Conservation (phyloP, 2,888 invertebrate species). For the Archips xylosteana region DNA sequence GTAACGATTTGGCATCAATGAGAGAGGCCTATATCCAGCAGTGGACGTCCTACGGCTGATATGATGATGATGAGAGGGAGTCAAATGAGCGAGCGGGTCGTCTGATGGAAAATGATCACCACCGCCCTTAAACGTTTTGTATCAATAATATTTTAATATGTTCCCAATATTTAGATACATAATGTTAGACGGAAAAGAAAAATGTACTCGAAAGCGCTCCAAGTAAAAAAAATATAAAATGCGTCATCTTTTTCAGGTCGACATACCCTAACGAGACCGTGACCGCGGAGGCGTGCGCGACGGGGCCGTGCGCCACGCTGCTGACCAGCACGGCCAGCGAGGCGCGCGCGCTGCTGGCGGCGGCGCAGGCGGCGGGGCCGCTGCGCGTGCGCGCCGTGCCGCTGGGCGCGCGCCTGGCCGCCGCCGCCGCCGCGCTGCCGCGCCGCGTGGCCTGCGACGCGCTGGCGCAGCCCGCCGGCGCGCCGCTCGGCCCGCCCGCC, state of each 20-base stretch:
- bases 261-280: conserved; percentile 77
- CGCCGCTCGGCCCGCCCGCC: conserved; percentile 64
- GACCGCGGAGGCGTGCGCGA: conserved; percentile 84
- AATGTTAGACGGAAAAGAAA: no score
- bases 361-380: conserved; percentile 33
- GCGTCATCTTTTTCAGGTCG: conserved; percentile 42
- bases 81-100: no score
- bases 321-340: conserved; percentile 60
- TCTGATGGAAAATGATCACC: no score
- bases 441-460: conserved; percentile 55
- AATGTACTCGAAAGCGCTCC: no score
- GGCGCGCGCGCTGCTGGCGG: conserved; percentile 51
- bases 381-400: conserved; percentile 54
- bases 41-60: no score
- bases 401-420: conserved; percentile 46
- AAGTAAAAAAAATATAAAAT: no score
- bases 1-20: no score
- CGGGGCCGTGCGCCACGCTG: conserved; percentile 56
- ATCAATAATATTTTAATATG: no score
- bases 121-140: no score
- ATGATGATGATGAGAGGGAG: no score
- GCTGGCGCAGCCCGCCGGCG: conserved; percentile 42
- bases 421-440: conserved; percentile 39
- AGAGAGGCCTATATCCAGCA: no score
- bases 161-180: no score